Evolutionary conservation across 2,888 invertebrate genomes (phyloP).

Genomic region (Hemicrepidius hirtus): DNA sequence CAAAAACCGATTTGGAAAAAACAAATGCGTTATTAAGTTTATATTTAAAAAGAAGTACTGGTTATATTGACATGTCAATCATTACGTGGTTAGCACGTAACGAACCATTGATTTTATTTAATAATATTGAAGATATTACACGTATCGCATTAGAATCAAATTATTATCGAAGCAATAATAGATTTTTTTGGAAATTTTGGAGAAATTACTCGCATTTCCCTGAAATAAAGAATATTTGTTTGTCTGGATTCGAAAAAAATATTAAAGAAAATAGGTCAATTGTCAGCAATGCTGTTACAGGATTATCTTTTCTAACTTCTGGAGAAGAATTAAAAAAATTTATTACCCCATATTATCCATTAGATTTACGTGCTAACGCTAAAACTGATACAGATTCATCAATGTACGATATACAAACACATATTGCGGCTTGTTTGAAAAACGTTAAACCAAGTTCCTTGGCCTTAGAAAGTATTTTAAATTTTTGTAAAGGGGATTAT

Average conservation of each 20-base stretch:
- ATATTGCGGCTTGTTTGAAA: not conserved
- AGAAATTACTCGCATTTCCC: not conserved
- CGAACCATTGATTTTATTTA: too few relatives aligned
- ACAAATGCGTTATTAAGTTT: too few relatives aligned
- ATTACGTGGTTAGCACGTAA: too few relatives aligned
- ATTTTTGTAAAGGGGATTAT: slow-evolving; percentile 42
- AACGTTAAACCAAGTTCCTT: not conserved
- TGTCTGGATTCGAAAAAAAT: not conserved
- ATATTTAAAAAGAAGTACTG: too few relatives aligned
- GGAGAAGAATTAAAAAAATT: slow-evolving; percentile 11
- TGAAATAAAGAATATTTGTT: slow-evolving; percentile 9
- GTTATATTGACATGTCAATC: too few relatives aligned
- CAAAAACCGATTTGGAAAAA: too few relatives aligned
- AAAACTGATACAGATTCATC: slow-evolving; percentile 1
- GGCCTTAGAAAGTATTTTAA: slow-evolving; percentile 27
- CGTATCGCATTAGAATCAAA: too few relatives aligned
- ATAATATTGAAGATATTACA: too few relatives aligned
- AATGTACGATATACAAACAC: not conserved
- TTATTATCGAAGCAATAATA: too few relatives aligned
- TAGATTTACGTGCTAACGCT: not conserved
- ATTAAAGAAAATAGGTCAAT: not conserved
- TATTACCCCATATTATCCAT: slow-evolving; percentile 12
- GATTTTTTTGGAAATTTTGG: not conserved
- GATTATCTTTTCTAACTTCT: slow-evolving; percentile 15
- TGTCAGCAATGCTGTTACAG: not conserved